A percentile compares a stretch with the other conserved stretches of the same genome.
Conservation (phyloP, 2,888 invertebrate species). For the Zootermopsis nevadensis region DNA sequence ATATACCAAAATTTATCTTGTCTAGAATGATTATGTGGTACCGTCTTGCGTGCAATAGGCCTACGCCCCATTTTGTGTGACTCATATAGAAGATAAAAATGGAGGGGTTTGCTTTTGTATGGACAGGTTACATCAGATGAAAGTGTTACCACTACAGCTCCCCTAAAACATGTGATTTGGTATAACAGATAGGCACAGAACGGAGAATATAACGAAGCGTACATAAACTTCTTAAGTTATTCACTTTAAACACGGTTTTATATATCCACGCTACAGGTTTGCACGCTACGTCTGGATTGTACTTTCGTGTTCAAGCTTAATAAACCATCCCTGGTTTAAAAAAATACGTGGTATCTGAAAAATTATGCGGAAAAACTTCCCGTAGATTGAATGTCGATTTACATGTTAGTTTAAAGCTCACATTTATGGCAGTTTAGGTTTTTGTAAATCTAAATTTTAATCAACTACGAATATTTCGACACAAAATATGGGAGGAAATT, state of each 20-base stretch:
- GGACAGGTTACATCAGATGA: neutral
- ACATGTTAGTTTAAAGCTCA: no score
- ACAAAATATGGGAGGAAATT: no score
- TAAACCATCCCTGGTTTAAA: neutral
- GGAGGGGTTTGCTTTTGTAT: neutral
- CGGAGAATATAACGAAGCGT: neutral
- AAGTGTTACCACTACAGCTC: neutral
- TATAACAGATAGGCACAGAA: neutral
- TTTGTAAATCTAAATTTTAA: no score
- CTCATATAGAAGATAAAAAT: neutral
- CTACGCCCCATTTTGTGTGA: neutral
- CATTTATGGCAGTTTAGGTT: no score
- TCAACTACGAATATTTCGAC: no score
- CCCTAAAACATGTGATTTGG: neutral
- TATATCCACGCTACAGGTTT: neutral
- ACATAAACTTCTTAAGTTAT: neutral
- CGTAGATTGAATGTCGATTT: neutral
- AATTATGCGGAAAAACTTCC: neutral
- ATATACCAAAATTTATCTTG: no score
- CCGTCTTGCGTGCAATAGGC: neutral
- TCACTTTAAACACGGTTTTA: neutral
- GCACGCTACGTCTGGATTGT: neutral
- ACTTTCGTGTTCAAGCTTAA: neutral
- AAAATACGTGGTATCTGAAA: neutral
- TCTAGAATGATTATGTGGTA: neutral